Evolutionary conservation across 1,140 invertebrate species (phyloP), one percentile per base, ranked within the genome.

Genomic region (Apis florea): DNA sequence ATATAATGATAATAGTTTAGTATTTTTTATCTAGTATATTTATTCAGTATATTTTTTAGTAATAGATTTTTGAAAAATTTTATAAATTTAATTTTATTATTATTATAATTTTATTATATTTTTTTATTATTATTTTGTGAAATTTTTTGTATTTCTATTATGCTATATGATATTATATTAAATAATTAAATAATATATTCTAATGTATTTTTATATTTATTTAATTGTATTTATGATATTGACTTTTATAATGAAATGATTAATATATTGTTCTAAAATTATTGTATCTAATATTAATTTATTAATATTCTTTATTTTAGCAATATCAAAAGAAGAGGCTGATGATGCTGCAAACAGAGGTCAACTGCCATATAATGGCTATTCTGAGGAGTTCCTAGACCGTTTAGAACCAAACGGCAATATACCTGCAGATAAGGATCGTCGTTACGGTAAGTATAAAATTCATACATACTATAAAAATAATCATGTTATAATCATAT

Each of bases 331-430:
- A 93, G 96, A 97, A 92, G 96, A 97, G 92, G 94, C 95, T 88
- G 96, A 96, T 82, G 96, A 96, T 86, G 90, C 87, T 72, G 90
- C 95, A 82, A 94, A 94, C 80, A 94, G 95, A 92, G 94, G 95
- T 87, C 96, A 97, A 94, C 94, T 97, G 91, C 95, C 96, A 84
- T 98, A 97, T 94, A 97, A 97, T 94, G 97, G 97, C 77, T 98
- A 97, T 95, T 97, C 97, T 72, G 97, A 98, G 90, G 97, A 98
- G 94, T 98, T 97, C 95, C 95, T 98, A 92, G 97, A 98, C 93
- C 95, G 97, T 90, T 95, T 98, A 87, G 97, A 98, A 94, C 97
- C 97, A 90, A 98, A 98, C 94, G 97, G 97, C 88, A 97, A 97
- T 93, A 97, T 96, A 93, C 95, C 95, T 90, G 93, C 94, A 84